Conservation (phyloP, 2,888 invertebrate genomes). For the Cosmorhoe ocellata region DNA sequence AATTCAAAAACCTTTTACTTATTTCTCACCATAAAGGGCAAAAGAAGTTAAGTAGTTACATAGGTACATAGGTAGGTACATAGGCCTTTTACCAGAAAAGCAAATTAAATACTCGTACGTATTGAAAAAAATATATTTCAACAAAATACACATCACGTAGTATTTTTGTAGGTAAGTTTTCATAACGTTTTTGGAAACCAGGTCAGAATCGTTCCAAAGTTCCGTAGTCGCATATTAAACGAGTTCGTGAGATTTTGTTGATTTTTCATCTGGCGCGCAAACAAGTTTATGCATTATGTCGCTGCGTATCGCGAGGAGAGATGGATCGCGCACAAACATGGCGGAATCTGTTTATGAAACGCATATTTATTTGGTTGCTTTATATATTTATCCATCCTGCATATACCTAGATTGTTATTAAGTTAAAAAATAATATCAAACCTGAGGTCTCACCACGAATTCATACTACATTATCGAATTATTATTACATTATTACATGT, state of each 20-base stretch:
- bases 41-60: no score
- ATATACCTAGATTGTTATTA: no score
- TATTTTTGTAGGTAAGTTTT: conserved; percentile 1
- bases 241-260: conserved; percentile 31
- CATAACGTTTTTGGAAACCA: conserved; percentile 13
- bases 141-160: not conserved
- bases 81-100: no score
- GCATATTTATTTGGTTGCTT: conserved; percentile 18
- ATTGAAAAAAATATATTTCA: not conserved
- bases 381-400: not conserved
- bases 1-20: no score
- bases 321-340: conserved; percentile 29
- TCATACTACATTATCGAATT: no score
- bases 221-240: conserved; percentile 24
- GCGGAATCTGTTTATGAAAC: conserved; percentile 11
- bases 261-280: conserved; percentile 35
- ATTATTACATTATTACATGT: no score
- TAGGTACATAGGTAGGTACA: no score
- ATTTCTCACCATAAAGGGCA: no score
- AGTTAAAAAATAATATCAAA: no score
- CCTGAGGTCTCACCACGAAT: no score
- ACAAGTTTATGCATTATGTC: conserved; percentile 38
- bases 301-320: conserved; percentile 27
- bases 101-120: no score
- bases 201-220: conserved; percentile 10